A percentile compares a stretch with the other conserved stretches of the same genome.
Conservation (phyloP, 2,888 invertebrate genomes). For the Drosophila basisetae region DNA sequence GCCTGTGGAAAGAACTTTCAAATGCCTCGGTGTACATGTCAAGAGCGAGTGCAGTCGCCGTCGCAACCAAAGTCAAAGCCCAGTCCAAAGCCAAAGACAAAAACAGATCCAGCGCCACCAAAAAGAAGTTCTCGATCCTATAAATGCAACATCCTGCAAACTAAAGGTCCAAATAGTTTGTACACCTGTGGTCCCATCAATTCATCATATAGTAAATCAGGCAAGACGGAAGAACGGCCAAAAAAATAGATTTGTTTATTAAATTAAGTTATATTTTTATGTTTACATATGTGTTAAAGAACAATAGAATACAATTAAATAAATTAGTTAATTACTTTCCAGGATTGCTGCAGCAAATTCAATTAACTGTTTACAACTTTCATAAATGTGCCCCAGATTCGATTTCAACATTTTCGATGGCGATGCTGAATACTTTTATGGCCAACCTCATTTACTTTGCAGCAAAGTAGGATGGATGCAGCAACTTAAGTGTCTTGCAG, state of each 20-base stretch:
- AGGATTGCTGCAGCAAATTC: neutral
- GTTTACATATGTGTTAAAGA: neutral
- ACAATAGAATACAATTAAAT: neutral
- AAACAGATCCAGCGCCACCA: neutral
- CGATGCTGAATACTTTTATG: neutral
- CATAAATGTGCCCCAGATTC: neutral
- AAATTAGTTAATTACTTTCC: neutral
- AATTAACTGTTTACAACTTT: neutral
- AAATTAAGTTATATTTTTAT: constrained; percentile 30
- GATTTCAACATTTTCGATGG: neutral
- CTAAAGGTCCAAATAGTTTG: neutral
- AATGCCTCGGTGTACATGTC: neutral
- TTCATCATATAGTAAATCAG: neutral
- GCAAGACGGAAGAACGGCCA: neutral
- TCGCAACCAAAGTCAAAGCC: neutral
- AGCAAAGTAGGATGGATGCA: neutral
- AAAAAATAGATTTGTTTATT: neutral
- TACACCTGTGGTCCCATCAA: constrained; percentile 23
- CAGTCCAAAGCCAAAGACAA: neutral
- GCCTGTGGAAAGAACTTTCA: neutral
- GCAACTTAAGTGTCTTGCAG: constrained; percentile 15
- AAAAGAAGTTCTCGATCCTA: constrained; percentile 1
- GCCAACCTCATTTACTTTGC: neutral
- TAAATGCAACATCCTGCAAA: constrained; percentile 24
- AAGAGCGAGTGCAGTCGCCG: neutral